phyloP scores from a whole-genome alignment of 2,797 vertebrate species.

The Rhinophrynus dorsalis region DNA sequence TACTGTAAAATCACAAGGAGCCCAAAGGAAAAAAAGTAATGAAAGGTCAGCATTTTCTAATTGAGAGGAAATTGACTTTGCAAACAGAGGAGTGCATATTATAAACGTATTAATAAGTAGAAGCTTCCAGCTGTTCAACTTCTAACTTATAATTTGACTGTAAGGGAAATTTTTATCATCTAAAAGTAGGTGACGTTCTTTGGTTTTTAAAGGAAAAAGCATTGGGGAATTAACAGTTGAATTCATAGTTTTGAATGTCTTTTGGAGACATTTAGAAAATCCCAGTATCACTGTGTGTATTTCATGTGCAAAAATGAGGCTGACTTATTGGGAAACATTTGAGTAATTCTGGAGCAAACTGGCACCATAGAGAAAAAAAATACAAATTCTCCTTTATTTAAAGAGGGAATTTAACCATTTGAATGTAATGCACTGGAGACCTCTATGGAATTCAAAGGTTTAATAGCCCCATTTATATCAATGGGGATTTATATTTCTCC shows the following conservation, averaged over 20 bases:
- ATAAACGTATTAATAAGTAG: conserved; percentile 27
- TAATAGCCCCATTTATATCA: too few relatives aligned
- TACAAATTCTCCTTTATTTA: too few relatives aligned
- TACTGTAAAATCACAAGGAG: conserved; percentile 4
- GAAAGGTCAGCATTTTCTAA: conserved; percentile 33
- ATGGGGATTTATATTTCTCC: too few relatives aligned
- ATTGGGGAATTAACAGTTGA: not conserved
- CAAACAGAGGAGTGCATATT: conserved; percentile 28
- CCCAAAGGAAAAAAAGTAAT: conserved; percentile 16
- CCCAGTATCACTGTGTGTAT: too few relatives aligned
- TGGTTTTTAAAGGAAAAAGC: not conserved
- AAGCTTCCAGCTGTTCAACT: conserved; percentile 22
- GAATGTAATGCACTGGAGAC: too few relatives aligned
- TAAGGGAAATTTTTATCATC: conserved; percentile 4
- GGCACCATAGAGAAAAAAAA: too few relatives aligned
- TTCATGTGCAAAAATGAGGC: too few relatives aligned
- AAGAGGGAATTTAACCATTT: too few relatives aligned
- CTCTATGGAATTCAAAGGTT: too few relatives aligned
- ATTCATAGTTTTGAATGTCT: not conserved
- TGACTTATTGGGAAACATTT: too few relatives aligned
- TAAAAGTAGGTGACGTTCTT: not conserved
- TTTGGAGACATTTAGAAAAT: not conserved
- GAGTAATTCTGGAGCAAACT: too few relatives aligned
- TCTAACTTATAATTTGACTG: conserved; percentile 23
- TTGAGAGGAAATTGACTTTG: conserved; percentile 39